Evolutionary conservation across 1,140 invertebrate species (phyloP).

Genomic region (Plodia interpunctella): DNA sequence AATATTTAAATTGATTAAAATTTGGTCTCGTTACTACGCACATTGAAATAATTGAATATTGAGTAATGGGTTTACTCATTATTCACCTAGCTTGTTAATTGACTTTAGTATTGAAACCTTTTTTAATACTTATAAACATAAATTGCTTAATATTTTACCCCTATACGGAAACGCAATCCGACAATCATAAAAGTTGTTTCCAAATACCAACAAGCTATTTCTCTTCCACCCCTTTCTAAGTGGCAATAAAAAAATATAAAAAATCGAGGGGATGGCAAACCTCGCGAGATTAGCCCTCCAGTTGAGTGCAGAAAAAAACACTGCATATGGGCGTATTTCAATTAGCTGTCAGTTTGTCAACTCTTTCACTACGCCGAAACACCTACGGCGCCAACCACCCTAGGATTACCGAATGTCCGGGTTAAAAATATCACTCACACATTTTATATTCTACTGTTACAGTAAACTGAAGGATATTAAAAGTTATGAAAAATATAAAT

Average conservation of each 20-base stretch:
- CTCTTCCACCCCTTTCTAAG: slow-evolving; percentile 33
- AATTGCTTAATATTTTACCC: neutral
- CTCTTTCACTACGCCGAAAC: slow-evolving; percentile 36
- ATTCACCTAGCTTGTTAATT: no score
- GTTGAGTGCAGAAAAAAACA: slow-evolving; percentile 58
- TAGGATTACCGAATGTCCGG: slow-evolving; percentile 4
- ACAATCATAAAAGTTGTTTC: slow-evolving; percentile 29
- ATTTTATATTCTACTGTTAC: neutral
- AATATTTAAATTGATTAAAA: no score
- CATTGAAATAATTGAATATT: no score
- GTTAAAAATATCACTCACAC: neutral
- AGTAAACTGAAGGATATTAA: no score
- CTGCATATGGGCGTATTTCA: slow-evolving; percentile 70
- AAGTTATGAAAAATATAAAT: slow-evolving; percentile 13
- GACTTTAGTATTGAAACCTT: no score
- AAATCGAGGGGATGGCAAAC: slow-evolving; percentile 39
- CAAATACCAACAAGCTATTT: slow-evolving; percentile 32
- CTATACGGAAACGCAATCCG: slow-evolving; percentile 1
- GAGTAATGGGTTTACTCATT: no score
- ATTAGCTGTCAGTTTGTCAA: slow-evolving; percentile 74
- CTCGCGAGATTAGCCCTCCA: slow-evolving; percentile 62
- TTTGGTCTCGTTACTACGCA: no score
- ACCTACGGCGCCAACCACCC: slow-evolving; percentile 19
- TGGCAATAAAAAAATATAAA: slow-evolving; percentile 27
- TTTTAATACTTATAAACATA: no score